These are phyloP conservation scores for Hydrotaea cyrtoneurina DNA, from an alignment of 2,888 invertebrate genomes.

Conservation along the genomic window DNA sequence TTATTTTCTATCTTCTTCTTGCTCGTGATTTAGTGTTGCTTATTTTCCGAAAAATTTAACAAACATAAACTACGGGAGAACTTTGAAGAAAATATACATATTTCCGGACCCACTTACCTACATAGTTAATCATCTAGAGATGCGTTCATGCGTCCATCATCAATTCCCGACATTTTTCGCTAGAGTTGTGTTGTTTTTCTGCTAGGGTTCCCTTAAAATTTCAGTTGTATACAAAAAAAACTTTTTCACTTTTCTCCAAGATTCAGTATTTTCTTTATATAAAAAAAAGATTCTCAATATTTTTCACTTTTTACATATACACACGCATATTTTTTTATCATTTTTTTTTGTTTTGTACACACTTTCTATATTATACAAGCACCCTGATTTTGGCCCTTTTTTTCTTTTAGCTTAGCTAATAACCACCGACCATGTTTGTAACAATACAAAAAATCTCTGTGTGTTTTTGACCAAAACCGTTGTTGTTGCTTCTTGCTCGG, in stretches of 20 bases:
- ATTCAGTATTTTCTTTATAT: not conserved
- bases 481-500: not conserved
- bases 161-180: conserved; percentile 20
- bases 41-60: conserved; percentile 3
- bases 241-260: not conserved
- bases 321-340: not conserved
- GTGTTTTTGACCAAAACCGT: not conserved
- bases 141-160: not conserved
- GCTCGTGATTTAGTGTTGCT: not conserved
- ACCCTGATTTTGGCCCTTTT: conserved; percentile 3
- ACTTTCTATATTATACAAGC: not conserved
- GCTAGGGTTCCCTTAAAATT: not conserved
- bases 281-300: not conserved
- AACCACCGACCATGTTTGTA: not conserved
- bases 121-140: not conserved
- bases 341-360: not conserved
- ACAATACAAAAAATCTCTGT: not conserved
- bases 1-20: conserved; percentile 13
- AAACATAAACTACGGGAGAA: conserved; percentile 5
- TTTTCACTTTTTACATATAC: not conserved
- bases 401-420: conserved; percentile 12
- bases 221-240: not conserved
- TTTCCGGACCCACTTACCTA: conserved; percentile 31
- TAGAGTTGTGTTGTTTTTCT: not conserved
- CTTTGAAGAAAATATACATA: not conserved